These are phyloP conservation scores for Seira musarum DNA, from an alignment of 2,888 invertebrate genomes.

Conservation along the genomic window DNA sequence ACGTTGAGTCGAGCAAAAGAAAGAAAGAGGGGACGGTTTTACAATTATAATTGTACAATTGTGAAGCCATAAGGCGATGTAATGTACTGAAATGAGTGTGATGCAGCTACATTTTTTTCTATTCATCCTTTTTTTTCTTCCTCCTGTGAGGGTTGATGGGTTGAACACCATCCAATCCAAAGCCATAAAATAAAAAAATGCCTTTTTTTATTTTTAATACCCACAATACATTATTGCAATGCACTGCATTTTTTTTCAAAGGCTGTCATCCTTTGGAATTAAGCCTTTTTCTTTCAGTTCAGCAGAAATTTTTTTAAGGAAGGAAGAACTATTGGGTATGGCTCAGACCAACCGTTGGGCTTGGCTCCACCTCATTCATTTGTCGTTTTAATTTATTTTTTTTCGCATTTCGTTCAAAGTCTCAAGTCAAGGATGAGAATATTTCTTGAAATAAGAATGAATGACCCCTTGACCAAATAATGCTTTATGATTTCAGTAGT, in stretches of 20 bases:
- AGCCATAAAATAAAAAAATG: too few species aligned
- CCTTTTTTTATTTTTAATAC: too few species aligned
- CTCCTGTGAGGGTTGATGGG: neutral
- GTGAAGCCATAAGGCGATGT: neutral
- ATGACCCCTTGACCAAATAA: neutral
- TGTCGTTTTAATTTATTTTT: neutral
- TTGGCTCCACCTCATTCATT: slow-evolving; percentile 69
- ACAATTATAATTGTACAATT: neutral
- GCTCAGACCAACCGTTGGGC: slow-evolving; percentile 67
- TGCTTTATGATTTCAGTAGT: too few species aligned
- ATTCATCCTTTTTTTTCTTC: neutral
- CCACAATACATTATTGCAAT: too few species aligned
- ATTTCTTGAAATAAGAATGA: neutral
- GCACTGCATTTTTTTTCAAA: slow-evolving; percentile 16
- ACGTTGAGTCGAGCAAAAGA: slow-evolving; percentile 30
- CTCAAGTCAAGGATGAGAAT: neutral
- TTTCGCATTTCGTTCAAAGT: neutral
- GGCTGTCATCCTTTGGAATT: slow-evolving; percentile 53
- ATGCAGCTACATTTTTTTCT: neutral
- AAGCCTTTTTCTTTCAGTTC: slow-evolving; percentile 33
- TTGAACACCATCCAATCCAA: too few species aligned
- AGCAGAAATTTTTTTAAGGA: slow-evolving; percentile 15
- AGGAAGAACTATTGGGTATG: slow-evolving; percentile 66
- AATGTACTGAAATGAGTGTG: neutral
- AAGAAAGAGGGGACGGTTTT: slow-evolving; percentile 24